Base-by-base conservation (phyloP, 1,140 invertebrate genomes). In the Venturia canescens region DNA sequence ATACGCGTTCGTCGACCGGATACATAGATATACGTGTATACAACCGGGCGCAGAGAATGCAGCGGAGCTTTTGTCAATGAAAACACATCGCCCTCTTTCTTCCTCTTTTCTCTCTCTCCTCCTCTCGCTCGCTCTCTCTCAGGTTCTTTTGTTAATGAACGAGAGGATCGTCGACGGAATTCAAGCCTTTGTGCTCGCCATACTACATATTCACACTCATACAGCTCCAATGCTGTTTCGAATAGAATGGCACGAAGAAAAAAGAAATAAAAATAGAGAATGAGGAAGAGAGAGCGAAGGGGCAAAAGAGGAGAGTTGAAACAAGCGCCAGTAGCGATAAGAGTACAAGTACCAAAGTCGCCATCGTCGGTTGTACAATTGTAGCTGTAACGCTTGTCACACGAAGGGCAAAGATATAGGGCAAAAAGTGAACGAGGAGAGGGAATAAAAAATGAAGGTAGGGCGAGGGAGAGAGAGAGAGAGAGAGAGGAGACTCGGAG, bases 291-390 rank as follows among this genome's bases (percentile, higher is more conserved):
- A 63, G 57, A 63, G 21, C 16, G 21, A 26, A 21, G 23, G 57
- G n/a, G n/a, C n/a, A n/a, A n/a, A n/a, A 63, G 57, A 29, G 27
- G 16, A 66, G 18, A 18, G 18, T 66, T 66, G 63, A 29, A 66
- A 66, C 63, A 66, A 66, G 26, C 63, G 63, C 63, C 63, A 29
- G 63, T 66, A 60, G 57, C 57, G 63, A 66, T 66, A 66, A 66
- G 26, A 66, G 63, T 66, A 29, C 63, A 66, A 66, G 26, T 29
- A 66, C 63, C 9, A 13, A 29, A 29, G 63, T 60, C 57, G n/a
- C 57, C n/a, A 60, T 60, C 29, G 63, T 66, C 27, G 63, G 26
- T 66, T 26, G 63, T 66, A 66, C 9, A 60, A 66, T 66, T 66
- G 63, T 66, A 29, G 63, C 16, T 29, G 26, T 29, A 66, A 66